phyloP scores from a whole-genome alignment of 2,113 vertebrate species.

The Bubo scandiacus region DNA sequence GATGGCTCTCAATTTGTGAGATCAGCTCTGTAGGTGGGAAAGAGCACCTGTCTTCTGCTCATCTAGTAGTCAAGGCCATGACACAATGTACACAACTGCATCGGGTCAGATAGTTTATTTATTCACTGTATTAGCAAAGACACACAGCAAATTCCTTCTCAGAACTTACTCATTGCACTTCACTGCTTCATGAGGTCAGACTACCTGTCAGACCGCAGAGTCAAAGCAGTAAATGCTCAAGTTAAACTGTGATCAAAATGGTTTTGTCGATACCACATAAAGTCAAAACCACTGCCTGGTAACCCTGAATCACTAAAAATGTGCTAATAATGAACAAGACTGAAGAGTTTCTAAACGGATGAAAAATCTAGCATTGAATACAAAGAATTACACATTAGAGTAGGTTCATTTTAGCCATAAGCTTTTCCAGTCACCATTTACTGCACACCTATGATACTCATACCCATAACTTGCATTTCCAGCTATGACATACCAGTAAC shows the following conservation, averaged over 20 bases:
- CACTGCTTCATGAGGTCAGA: not conserved
- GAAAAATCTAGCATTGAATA: not conserved
- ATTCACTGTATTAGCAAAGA: not conserved
- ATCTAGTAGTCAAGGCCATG: not conserved
- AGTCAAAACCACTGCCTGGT: not conserved
- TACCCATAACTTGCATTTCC: not conserved
- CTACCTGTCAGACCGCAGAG: no score
- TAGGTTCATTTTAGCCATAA: not conserved
- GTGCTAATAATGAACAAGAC: not conserved
- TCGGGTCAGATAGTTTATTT: not conserved
- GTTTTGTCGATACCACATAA: not conserved
- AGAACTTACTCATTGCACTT: not conserved
- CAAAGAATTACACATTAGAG: not conserved
- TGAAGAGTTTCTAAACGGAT: not conserved
- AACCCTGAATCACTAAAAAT: not conserved
- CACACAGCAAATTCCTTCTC: not conserved
- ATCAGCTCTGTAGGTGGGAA: not conserved
- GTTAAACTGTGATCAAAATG: accelerated
- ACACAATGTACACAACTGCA: not conserved
- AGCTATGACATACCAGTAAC: not conserved
- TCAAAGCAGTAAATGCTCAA: not conserved
- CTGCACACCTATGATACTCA: no score
- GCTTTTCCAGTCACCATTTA: not conserved
- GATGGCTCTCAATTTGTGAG: not conserved
- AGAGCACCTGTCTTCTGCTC: not conserved